Percentiles rank a stretch among this genome's conserved stretches.
Evolutionary conservation across 1,140 invertebrate genomes (phyloP).

Genomic region (Zophobas atratus): DNA sequence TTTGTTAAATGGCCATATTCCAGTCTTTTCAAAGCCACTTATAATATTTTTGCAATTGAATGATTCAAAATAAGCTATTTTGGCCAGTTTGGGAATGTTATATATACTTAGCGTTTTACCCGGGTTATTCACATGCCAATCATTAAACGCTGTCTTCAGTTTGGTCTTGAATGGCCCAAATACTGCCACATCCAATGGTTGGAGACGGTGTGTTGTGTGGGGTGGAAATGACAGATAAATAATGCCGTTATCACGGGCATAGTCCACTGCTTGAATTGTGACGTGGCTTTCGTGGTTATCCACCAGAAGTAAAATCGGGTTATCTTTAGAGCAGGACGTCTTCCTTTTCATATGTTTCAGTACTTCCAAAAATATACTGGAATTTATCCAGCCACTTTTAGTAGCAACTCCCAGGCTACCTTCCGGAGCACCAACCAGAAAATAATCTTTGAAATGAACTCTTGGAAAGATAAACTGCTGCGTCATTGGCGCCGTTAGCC

Average conservation of each 20-base stretch:
- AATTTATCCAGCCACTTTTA: constrained; percentile 45
- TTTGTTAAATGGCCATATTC: constrained; percentile 52
- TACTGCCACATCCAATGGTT: constrained; percentile 66
- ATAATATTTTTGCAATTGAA: constrained; percentile 57
- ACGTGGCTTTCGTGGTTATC: constrained; percentile 52
- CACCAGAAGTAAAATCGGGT: constrained; percentile 42
- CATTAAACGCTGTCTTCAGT: constrained; percentile 66
- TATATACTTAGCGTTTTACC: constrained; percentile 64
- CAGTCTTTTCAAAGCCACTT: constrained; percentile 49
- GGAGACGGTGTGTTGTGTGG: constrained; percentile 66
- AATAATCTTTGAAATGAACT: constrained; percentile 10
- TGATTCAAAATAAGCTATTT: constrained; percentile 50
- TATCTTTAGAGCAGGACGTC: constrained; percentile 33
- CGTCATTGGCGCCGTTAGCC: too few relatives aligned
- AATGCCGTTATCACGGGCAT: constrained; percentile 62
- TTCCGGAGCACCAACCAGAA: constrained; percentile 49
- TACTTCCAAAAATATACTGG: constrained; percentile 43
- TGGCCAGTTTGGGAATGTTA: constrained; percentile 58
- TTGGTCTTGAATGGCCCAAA: constrained; percentile 63
- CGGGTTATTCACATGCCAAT: constrained; percentile 60
- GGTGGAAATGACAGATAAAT: constrained; percentile 63
- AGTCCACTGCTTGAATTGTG: constrained; percentile 58
- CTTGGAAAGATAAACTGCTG: constrained; percentile 46
- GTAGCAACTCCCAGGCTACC: constrained; percentile 31
- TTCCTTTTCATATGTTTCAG: constrained; percentile 50